Conservation (phyloP, 2,888 invertebrate species). For the Leptarthrus brevirostris region DNA sequence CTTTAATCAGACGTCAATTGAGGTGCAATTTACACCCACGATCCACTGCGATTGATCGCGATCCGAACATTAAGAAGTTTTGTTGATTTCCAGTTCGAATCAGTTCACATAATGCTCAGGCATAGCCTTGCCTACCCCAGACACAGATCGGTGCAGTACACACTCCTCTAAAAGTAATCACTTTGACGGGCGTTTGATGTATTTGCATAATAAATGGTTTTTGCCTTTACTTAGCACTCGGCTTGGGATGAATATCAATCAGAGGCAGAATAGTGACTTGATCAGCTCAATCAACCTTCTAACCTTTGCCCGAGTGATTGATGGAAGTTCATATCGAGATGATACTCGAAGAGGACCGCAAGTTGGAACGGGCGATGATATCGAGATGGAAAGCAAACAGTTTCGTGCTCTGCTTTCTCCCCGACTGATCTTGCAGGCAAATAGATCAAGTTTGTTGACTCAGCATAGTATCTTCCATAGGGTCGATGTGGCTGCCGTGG, state of each 20-base stretch:
- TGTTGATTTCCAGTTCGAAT: constrained; percentile 33
- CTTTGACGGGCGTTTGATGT: constrained; percentile 49
- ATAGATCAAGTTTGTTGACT: constrained; percentile 19
- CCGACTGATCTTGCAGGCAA: neutral
- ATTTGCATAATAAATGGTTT: constrained; percentile 52
- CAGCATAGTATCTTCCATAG: neutral
- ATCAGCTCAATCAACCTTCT: constrained; percentile 53
- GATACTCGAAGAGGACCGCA: neutral
- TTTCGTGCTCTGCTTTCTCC: constrained; percentile 34
- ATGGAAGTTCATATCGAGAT: constrained; percentile 38
- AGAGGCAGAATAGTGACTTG: constrained; percentile 47
- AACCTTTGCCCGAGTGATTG: constrained; percentile 52
- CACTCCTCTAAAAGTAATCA: constrained; percentile 45
- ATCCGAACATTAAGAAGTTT: constrained; percentile 37
- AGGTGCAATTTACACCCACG: constrained; percentile 54
- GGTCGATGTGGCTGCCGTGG: neutral
- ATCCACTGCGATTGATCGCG: constrained; percentile 40
- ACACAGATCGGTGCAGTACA: neutral
- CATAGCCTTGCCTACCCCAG: constrained; percentile 6
- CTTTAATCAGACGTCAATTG: constrained; percentile 54
- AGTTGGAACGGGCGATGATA: constrained; percentile 7
- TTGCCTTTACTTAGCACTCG: constrained; percentile 44
- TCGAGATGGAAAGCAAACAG: constrained; percentile 28
- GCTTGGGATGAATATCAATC: constrained; percentile 42
- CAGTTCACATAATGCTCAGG: constrained; percentile 25